These are phyloP conservation scores for Clarias magur DNA, from an alignment of 2,113 vertebrate genomes.

Conservation along the genomic window DNA sequence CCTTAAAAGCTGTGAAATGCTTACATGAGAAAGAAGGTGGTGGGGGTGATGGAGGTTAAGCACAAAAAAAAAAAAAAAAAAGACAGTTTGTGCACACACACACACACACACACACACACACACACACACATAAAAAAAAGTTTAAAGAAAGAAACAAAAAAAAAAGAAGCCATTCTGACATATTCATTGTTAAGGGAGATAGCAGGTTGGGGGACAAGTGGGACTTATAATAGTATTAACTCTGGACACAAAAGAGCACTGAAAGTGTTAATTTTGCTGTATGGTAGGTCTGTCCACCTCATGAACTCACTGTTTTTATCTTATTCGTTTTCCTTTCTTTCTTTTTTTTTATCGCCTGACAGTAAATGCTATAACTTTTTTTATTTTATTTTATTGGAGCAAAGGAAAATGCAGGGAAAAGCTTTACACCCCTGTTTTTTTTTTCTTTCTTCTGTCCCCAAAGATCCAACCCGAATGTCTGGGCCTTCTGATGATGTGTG, in stretches of 20 bases:
- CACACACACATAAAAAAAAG: no score
- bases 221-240: neutral
- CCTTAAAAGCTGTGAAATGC: constrained; percentile 55
- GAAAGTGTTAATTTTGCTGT: neutral
- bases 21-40: constrained; percentile 62
- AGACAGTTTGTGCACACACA: constrained; percentile 22
- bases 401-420: neutral
- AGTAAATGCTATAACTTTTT: neutral
- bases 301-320: constrained; percentile 27
- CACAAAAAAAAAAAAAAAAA: constrained; percentile 45
- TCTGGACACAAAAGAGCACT: constrained; percentile 6
- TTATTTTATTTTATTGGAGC: neutral
- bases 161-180: constrained; percentile 46
- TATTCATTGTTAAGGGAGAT: constrained; percentile 45
- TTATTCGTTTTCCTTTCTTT: constrained; percentile 28
- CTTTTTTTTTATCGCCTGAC: constrained; percentile 22
- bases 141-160: neutral
- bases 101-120: no score
- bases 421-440: constrained; percentile 6
- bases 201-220: neutral
- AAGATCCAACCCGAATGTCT: constrained; percentile 35
- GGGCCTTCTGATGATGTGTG: constrained; percentile 70
- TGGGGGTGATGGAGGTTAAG: constrained; percentile 16
- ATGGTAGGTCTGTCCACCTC: neutral
- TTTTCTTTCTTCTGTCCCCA: constrained; percentile 8